A percentile compares a stretch with the other conserved stretches of the same genome.
Conservation (phyloP, 2,888 invertebrate species). For the Calliphora vomitoria region DNA sequence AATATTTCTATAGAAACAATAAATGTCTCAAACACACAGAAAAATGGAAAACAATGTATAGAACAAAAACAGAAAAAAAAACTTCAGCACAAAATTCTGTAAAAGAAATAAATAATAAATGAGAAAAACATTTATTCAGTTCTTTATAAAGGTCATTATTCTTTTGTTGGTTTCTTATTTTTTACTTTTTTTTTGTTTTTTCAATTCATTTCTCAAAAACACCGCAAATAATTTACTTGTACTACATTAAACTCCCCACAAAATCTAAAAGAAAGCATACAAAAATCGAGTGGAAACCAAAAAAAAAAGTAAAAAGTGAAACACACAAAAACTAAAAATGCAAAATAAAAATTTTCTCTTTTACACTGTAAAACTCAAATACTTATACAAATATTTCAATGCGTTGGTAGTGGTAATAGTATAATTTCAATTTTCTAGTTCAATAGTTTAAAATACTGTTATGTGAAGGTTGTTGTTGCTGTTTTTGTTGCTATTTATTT, state of each 20-base stretch:
- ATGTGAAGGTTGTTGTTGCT: constrained; percentile 52
- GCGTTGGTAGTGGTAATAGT: neutral
- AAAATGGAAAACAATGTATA: constrained; percentile 1
- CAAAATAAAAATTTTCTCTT: neutral
- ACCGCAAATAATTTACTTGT: constrained; percentile 25
- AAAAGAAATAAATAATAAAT: constrained; percentile 16
- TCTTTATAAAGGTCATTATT: constrained; percentile 33
- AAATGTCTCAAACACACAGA: constrained; percentile 22
- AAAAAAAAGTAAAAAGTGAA: neutral
- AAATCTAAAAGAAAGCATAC: neutral
- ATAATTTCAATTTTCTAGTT: constrained; percentile 70
- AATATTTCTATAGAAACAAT: constrained; percentile 10
- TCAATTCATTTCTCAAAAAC: constrained; percentile 9
- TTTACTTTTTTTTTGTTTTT: neutral
- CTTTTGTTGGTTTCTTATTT: neutral
- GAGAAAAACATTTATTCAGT: constrained; percentile 10
- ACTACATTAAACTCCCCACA: constrained; percentile 12
- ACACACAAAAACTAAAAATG: neutral
- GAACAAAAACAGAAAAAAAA: neutral
- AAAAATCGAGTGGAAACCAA: neutral
- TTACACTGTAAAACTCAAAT: neutral
- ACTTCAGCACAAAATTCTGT: neutral
- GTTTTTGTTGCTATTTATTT: neutral
- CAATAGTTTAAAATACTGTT: constrained; percentile 68
- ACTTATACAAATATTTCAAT: neutral